Percentiles rank a stretch among this genome's conserved stretches.
These are phyloP conservation scores for Rhagoletis zephyria DNA, from an alignment of 1,140 invertebrate species.

Conservation along the genomic window DNA sequence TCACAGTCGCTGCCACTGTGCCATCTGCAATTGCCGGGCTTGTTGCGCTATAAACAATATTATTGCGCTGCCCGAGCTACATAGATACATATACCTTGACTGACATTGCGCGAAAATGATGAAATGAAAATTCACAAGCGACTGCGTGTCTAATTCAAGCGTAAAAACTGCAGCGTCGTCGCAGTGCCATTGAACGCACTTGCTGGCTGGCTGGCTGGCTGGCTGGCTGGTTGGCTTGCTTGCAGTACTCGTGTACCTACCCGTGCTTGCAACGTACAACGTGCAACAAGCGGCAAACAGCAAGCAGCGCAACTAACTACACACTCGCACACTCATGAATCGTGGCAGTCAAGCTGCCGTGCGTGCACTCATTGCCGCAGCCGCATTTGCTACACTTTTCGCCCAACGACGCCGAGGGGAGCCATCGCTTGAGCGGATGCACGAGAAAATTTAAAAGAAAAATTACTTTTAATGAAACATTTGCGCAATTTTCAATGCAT, in stretches of 20 bases:
- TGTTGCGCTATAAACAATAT: not conserved
- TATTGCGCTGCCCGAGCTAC: not conserved
- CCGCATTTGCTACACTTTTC: slow-evolving; percentile 30
- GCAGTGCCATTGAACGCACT: slow-evolving; percentile 38
- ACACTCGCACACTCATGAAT: not conserved
- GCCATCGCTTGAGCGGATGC: not conserved
- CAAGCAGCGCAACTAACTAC: not conserved
- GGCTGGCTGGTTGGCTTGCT: too few relatives aligned
- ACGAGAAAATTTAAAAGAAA: slow-evolving; percentile 42
- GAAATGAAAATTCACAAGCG: slow-evolving; percentile 38
- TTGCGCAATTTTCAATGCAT: slow-evolving; percentile 49
- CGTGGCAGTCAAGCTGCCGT: not conserved
- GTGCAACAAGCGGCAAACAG: slow-evolving; percentile 12
- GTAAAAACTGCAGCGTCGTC: slow-evolving; percentile 41
- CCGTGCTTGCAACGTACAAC: not conserved
- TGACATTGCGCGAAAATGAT: slow-evolving; percentile 7
- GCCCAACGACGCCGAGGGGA: not conserved
- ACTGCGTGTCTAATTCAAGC: slow-evolving; percentile 38
- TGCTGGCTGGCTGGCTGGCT: not conserved
- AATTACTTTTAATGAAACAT: slow-evolving; percentile 51
- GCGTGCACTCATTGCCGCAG: slow-evolving; percentile 8
- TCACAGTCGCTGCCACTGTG: not conserved
- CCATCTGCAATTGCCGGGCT: not conserved
- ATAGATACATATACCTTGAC: not conserved
- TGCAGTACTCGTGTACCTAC: not conserved